Percentiles rank a stretch among this genome's conserved stretches.
phyloP scores from a whole-genome alignment of 2,113 vertebrate genomes.

The Pseudopodoces humilis region DNA sequence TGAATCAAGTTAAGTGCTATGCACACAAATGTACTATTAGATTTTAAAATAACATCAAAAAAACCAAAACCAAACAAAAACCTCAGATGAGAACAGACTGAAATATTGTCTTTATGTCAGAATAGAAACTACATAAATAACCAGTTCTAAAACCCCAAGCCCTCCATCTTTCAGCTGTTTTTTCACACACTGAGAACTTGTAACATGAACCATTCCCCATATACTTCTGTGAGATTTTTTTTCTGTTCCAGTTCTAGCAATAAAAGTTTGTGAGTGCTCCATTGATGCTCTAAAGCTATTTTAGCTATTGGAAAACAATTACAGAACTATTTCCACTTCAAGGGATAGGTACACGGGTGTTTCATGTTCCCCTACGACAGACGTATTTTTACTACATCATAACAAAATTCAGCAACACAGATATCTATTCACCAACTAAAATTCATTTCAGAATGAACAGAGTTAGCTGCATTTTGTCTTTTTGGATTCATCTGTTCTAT shows the following conservation, averaged over 20 bases:
- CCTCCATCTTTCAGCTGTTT: neutral
- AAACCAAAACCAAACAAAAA: neutral
- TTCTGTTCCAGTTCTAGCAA: neutral
- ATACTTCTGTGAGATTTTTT: neutral
- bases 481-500: neutral
- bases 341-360: neutral
- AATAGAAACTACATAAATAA: neutral
- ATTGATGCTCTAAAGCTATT: neutral
- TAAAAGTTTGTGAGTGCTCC: neutral
- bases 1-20: neutral
- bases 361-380: neutral
- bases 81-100: neutral
- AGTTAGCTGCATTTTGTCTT: neutral
- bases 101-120: neutral
- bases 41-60: neutral
- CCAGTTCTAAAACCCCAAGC: neutral
- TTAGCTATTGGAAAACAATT: neutral
- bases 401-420: neutral
- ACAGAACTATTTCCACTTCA: neutral
- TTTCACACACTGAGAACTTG: neutral
- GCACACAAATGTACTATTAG: neutral
- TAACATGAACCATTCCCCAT: neutral
- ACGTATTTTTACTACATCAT: neutral
- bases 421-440: neutral
- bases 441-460: rapidly evolving